Conservation (phyloP, 2,797 vertebrate genomes). For the Notamacropus eugenii region DNA sequence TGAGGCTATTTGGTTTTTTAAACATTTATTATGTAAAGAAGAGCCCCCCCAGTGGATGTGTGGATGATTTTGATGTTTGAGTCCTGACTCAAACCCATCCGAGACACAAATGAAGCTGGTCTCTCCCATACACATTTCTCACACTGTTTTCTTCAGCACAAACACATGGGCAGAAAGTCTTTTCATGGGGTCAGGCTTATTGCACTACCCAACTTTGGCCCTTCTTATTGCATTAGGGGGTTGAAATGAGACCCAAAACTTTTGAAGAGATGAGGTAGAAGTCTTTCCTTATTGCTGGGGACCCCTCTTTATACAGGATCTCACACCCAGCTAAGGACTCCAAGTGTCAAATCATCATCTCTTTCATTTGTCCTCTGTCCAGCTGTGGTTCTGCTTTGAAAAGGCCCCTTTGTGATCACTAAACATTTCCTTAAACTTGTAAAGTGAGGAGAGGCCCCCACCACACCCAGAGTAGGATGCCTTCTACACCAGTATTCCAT, state of each 20-base stretch:
- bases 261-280: not conserved
- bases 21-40: not conserved
- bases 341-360: not conserved
- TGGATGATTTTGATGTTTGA: constrained; percentile 39
- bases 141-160: not conserved
- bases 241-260: not conserved
- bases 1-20: constrained; percentile 43
- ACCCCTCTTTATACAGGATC: no score
- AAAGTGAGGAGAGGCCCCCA: not conserved
- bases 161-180: constrained; percentile 19
- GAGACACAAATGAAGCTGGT: constrained; percentile 57
- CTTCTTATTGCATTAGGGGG: not conserved
- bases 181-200: not conserved
- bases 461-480: not conserved
- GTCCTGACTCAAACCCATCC: constrained; percentile 33
- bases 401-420: constrained; percentile 14
- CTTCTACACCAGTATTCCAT: not conserved
- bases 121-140: not conserved
- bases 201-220: not conserved
- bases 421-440: constrained; percentile 15
- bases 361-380: not conserved
- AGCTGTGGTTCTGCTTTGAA: not conserved
- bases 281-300: not conserved
- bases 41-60: constrained; percentile 17
- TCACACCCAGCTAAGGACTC: not conserved